A percentile compares a stretch with the other conserved stretches of the same genome.
Evolutionary conservation across 2,797 vertebrate genomes (phyloP).

Genomic region (Prionace glauca): DNA sequence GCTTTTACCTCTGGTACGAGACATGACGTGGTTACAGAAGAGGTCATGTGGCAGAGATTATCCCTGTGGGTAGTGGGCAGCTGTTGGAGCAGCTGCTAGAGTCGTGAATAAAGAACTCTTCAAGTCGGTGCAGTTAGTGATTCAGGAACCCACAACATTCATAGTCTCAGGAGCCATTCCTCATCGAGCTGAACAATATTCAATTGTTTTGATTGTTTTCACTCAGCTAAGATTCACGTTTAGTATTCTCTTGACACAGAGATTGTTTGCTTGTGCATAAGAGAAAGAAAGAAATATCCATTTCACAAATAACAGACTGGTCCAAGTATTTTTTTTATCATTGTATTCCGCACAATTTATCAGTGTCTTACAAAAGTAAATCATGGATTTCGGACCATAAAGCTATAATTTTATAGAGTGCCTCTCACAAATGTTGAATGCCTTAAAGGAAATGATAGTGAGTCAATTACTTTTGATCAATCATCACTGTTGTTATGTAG

Average conservation of each 20-base stretch:
- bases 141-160: too few relatives aligned
- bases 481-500: not conserved
- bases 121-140: too few relatives aligned
- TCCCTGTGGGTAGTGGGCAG: too few relatives aligned
- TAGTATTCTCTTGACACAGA: not conserved
- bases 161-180: too few relatives aligned
- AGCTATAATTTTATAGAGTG: not conserved
- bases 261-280: not conserved
- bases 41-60: too few relatives aligned
- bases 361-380: too few relatives aligned
- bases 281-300: not conserved
- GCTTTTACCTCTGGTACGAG: too few relatives aligned
- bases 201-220: not conserved
- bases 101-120: too few relatives aligned
- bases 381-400: not conserved
- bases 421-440: not conserved
- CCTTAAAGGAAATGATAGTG: not conserved
- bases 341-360: not conserved
- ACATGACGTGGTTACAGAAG: too few relatives aligned
- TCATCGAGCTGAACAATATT: too few relatives aligned
- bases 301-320: not conserved
- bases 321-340: not conserved
- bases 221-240: not conserved
- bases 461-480: not conserved
- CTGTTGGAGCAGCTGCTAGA: too few relatives aligned